Evolutionary conservation across 2,888 invertebrate genomes (phyloP).

Genomic region (Cataglyphis altisquamis): DNA sequence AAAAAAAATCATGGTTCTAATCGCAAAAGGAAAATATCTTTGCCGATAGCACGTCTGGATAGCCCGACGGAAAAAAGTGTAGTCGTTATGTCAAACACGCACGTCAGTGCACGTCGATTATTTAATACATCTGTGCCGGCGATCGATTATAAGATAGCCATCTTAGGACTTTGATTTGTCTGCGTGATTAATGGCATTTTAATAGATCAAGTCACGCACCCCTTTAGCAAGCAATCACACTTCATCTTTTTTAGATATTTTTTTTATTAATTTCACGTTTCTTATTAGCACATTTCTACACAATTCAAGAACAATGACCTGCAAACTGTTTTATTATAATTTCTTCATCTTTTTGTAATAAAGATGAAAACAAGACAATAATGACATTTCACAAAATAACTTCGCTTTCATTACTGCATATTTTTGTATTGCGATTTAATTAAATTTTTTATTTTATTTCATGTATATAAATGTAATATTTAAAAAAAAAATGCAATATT

Average conservation of each 20-base stretch:
- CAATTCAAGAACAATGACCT: not conserved
- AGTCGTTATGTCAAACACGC: constrained; percentile 53
- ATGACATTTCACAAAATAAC: not conserved
- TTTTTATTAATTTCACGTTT: constrained; percentile 31
- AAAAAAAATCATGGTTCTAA: constrained; percentile 30
- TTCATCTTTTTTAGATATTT: not conserved
- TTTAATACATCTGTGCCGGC: constrained; percentile 24
- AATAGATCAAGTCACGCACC: constrained; percentile 44
- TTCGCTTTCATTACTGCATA: not conserved
- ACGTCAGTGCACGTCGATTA: constrained; percentile 53
- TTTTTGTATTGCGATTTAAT: not conserved
- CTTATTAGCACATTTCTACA: not conserved
- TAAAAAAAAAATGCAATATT: not conserved
- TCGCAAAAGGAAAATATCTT: constrained; percentile 41
- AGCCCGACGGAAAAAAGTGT: constrained; percentile 55
- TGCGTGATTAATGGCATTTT: constrained; percentile 33
- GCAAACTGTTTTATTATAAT: not conserved
- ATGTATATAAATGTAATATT: not conserved
- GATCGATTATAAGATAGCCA: constrained; percentile 27
- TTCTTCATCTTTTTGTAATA: not conserved
- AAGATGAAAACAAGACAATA: not conserved
- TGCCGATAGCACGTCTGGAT: constrained; percentile 50
- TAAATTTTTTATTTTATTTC: not conserved
- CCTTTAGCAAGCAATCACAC: constrained; percentile 13
- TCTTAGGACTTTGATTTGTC: constrained; percentile 15